Evolutionary conservation across 2,888 invertebrate genomes (phyloP), one percentile per base, ranked within the genome.

Genomic region (Diadegma fenestrale): DNA sequence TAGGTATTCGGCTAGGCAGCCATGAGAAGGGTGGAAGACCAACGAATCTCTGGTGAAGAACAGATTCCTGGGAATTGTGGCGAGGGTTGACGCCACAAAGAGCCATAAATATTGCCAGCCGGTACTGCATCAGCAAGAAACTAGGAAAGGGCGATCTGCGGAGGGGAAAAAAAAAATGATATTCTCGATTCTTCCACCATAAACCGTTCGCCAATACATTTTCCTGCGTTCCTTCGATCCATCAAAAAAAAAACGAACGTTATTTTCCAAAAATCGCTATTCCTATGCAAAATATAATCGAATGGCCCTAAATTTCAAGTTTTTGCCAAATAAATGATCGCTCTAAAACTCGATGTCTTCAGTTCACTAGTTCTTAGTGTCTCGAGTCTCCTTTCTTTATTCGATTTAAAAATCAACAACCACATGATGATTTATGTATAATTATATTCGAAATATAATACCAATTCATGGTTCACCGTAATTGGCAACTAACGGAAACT

Each of bases 21-120:
- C 14, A 51, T 22, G 37, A n/a, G 51, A 63, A 19, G 63, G 45
- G 33, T 19, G 26, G 48, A 43, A 33, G 48, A 37, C 37, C 48
- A 45, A 22, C 66, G 54, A 68, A 26, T 30, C 1, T 30, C 1
- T 68, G 71, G 77, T 48, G 73, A 71, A 43, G 61, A 80, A 77
- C 66, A 30, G 68, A 73, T 73, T 61, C 41, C 12, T 26, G 77
- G 51, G 80, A 84, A 80, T 61, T 77, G 80, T 66, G 72, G 61
- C 68, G 77, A 84, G 80, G 83, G 81, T 51, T 73, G 80, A 81
- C 51, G 78, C 73, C 73, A 84, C 84, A 84, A 84, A 80, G 84
- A 84, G 68, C 78, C 84, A 61, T 81, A 84, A 81, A 84, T 84
- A 81, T 77, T 41, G 45, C 77, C 73, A 72, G 54, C 54, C 79